These are phyloP conservation scores for Cheirogaleus major DNA, from an alignment of 2,797 vertebrate genomes.

Conservation along the genomic window DNA sequence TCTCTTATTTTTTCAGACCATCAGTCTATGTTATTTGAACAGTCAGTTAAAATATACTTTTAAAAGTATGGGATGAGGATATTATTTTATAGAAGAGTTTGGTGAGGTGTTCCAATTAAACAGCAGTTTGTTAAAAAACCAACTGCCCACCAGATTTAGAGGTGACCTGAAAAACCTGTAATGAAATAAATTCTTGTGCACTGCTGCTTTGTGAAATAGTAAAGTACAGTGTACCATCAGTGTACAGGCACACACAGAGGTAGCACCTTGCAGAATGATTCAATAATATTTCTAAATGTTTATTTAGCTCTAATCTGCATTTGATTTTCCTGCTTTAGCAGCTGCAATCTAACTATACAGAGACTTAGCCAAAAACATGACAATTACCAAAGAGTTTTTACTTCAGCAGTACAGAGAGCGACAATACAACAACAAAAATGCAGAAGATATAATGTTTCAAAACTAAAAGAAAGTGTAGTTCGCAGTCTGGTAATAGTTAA, in stretches of 20 bases:
- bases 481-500: conserved; percentile 75
- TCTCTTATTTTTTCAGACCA: not conserved
- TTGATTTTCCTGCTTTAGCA: conserved; percentile 54
- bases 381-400: conserved; percentile 65
- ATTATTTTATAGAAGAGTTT: not conserved
- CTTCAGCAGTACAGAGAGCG: conserved; percentile 53
- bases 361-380: conserved; percentile 69
- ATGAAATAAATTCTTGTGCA: not conserved
- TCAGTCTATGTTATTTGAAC: not conserved
- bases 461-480: conserved; percentile 61
- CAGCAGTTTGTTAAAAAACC: not conserved
- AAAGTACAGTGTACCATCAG: not conserved
- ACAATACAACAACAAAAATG: conserved; percentile 72
- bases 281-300: conserved; percentile 44
- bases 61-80: not conserved
- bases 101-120: not conserved
- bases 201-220: not conserved
- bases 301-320: conserved; percentile 60
- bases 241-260: not conserved
- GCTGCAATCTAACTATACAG: conserved; percentile 63
- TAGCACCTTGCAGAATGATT: not conserved
- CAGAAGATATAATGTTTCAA: conserved; percentile 70
- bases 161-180: not conserved
- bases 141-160: not conserved
- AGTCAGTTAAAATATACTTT: not conserved